Conservation (phyloP, 2,888 invertebrate genomes). For the Galerucella nymphaeae region DNA sequence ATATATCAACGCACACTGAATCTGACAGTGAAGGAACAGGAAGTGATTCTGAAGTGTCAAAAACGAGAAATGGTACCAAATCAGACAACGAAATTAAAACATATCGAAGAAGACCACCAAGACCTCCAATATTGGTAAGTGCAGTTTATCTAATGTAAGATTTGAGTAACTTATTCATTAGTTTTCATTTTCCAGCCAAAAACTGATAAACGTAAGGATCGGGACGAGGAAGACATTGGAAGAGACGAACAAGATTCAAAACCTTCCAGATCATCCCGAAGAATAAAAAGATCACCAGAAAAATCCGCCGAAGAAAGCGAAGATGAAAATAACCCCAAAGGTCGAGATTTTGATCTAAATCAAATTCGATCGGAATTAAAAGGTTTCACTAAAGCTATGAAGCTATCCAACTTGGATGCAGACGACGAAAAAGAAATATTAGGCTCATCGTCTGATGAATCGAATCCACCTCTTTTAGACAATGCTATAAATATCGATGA, state of each 20-base stretch:
- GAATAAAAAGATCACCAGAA: conserved; percentile 63
- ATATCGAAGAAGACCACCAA: conserved; percentile 49
- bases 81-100: conserved; percentile 56
- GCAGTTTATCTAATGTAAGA: neutral
- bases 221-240: conserved; percentile 66
- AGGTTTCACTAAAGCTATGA: conserved; percentile 76
- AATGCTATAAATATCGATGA: conserved; percentile 44
- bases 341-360: conserved; percentile 84
- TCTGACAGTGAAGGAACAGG: conserved; percentile 68
- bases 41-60: conserved; percentile 57
- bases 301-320: conserved; percentile 66
- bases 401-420: conserved; percentile 56
- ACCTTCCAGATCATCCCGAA: conserved; percentile 56
- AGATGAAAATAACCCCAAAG: conserved; percentile 66
- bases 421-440: conserved; percentile 51
- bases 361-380: conserved; percentile 87
- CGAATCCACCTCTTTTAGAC: conserved; percentile 53
- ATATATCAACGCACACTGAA: conserved; percentile 70
- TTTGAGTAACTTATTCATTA: no score
- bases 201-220: conserved; percentile 60
- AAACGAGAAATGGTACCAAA: conserved; percentile 59
- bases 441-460: conserved; percentile 58
- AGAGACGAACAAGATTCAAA: conserved; percentile 60
- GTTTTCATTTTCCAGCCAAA: conserved; percentile 46
- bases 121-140: conserved; percentile 44